Conservation (phyloP, 2,888 invertebrate genomes). For the Hydroisotoma schaefferi region DNA sequence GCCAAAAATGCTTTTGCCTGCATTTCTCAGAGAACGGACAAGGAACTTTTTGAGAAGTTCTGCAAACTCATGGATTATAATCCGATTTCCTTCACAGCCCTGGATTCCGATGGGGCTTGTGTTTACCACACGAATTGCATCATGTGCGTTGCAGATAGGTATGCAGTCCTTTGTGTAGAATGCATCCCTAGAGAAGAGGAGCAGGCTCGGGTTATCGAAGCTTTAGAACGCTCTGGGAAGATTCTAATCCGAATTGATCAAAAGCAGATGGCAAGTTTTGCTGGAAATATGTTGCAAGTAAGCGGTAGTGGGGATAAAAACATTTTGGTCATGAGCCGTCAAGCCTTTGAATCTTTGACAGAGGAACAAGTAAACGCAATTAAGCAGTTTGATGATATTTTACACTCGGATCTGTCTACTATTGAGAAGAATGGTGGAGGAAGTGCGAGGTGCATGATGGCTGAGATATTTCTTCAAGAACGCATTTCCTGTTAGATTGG, state of each 20-base stretch:
- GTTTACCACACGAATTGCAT: slow-evolving; percentile 46
- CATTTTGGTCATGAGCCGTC: slow-evolving; percentile 36
- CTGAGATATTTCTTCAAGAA: slow-evolving; percentile 12
- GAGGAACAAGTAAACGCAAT: slow-evolving; percentile 32
- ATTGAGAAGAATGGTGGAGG: slow-evolving; percentile 45
- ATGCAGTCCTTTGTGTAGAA: slow-evolving; percentile 38
- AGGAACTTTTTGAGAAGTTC: slow-evolving; percentile 29
- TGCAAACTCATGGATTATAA: slow-evolving; percentile 30
- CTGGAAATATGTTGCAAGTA: slow-evolving; percentile 41
- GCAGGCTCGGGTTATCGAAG: slow-evolving; percentile 13
- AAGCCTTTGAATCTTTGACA: slow-evolving; percentile 32
- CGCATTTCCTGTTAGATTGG: no score
- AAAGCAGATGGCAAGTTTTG: slow-evolving; percentile 39
- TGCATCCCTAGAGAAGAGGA: slow-evolving; percentile 24
- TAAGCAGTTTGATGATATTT: slow-evolving; percentile 28
- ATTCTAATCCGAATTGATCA: slow-evolving; percentile 27
- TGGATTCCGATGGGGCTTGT: slow-evolving; percentile 26
- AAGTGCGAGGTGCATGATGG: slow-evolving; percentile 26
- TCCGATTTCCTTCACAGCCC: slow-evolving; percentile 24
- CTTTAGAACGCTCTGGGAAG: slow-evolving; percentile 31
- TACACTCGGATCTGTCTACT: slow-evolving; percentile 33
- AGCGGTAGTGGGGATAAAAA: slow-evolving; percentile 15
- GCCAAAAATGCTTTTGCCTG: slow-evolving; percentile 37
- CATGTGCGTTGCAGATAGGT: slow-evolving; percentile 39
- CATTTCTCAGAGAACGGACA: slow-evolving; percentile 32